Percentiles rank a stretch among this genome's conserved stretches.
These are phyloP conservation scores for Chloebia gouldiae DNA, from an alignment of 2,113 vertebrate genomes.

Conservation along the genomic window DNA sequence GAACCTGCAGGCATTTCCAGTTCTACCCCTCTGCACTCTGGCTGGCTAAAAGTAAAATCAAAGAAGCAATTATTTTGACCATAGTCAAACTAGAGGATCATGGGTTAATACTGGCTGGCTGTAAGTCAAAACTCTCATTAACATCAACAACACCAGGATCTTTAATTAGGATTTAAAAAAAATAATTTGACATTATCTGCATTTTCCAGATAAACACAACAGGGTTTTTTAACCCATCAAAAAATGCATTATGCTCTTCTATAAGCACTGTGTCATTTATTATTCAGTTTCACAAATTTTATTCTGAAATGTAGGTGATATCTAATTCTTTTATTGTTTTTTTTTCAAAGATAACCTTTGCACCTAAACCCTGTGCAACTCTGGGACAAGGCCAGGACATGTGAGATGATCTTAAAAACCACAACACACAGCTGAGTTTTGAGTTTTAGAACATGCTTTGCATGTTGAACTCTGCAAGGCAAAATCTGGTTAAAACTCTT, in stretches of 20 bases:
- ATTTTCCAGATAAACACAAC: neutral
- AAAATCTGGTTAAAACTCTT: neutral
- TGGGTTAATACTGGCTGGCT: neutral
- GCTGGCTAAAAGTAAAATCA: constrained; percentile 27
- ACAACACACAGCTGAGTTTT: neutral
- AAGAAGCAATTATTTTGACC: neutral
- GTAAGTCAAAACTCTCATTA: neutral
- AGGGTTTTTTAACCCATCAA: neutral
- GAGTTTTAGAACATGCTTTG: neutral
- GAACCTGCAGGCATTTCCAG: constrained; percentile 23
- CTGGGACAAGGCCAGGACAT: neutral
- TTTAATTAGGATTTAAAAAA: neutral
- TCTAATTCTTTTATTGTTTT: neutral
- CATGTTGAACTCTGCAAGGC: neutral
- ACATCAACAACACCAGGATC: neutral
- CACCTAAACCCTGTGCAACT: neutral
- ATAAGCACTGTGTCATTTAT: neutral
- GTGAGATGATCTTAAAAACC: constrained; percentile 11
- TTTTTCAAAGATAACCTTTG: neutral
- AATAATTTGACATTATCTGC: neutral
- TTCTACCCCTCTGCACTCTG: constrained; percentile 6
- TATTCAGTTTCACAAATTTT: neutral
- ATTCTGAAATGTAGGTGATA: neutral
- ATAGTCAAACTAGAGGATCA: neutral
- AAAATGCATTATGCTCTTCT: neutral